Base-by-base conservation (phyloP, 2,113 vertebrate species). In the Verasper variegatus region DNA sequence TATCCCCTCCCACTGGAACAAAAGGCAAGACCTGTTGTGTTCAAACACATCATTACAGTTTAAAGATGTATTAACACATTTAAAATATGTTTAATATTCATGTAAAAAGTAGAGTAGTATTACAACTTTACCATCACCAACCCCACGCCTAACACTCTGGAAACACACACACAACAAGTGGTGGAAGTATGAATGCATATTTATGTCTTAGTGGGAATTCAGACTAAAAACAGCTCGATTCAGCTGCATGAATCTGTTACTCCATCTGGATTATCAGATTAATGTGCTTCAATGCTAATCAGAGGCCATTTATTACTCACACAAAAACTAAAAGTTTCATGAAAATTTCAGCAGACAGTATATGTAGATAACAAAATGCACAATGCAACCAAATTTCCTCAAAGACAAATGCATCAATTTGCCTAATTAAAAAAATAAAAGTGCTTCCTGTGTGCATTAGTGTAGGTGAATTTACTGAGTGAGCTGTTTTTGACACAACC, bases 401-500 rank as follows among this genome's bases (percentile, higher is more conserved):
- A 17, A 51, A 20, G 8, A 49, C 9, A 35, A 51, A 21, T 24
- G 3, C 3, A 12, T 26, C 37, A 54, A 23, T 13, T 37, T 24
- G 27, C 5, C 8, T 23, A 31, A 31, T 27, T 24, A 65, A 9
- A 55, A 55, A 55, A 21, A 37, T 52, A 56, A 65, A 74, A 51
- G 1, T 45, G 45, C 47, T 58, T 57, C 31, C 31, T 65, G 54
- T 1, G 0, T 77, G 58, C 76, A 79, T 85, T 77, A 71, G 63
- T 86, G 57, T 89, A 90, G 86, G 86, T 91, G 85, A 91, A 90
- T 91, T 89, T 76, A 86, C 61, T 70, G 89, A 91, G 81, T 17
- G 68, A 71, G 83, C 79, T 93, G 90, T 86, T 90, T 90, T 87
- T 91, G 76, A 85, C 85, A 91, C 86, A 86, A 86, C 86, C 77